Base-by-base conservation (phyloP, 2,888 invertebrate genomes). In the Drosophila demipolita region DNA sequence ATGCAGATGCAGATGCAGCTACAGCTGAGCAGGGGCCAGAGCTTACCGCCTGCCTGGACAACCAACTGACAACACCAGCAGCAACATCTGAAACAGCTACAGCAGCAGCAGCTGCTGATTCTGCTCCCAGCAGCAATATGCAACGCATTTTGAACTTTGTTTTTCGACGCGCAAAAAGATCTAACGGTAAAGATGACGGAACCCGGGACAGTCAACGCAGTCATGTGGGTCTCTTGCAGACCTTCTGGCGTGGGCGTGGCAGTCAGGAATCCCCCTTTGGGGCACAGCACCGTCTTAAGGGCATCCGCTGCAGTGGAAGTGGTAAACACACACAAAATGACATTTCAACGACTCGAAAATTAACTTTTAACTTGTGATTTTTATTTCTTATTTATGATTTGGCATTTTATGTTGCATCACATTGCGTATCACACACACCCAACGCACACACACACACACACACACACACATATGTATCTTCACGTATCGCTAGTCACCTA, bases 401-500 rank as follows among this genome's bases (percentile, higher is more conserved):
- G 53, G 71, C 42, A 32, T 63, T 65, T 48, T 71, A 60, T 63
- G 70, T 57, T 55, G 63, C 58, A 53, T 64, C 58, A 40, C 55
- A 52, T 62, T 48, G 40, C 69, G 54, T 57, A 53, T 61, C 58
- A 61, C 49, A 45, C 36, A 45, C 36, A 69, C 54, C 23, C 60
- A 58, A 49, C 36, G 66, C 52, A 32, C 67, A 58, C 54, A 49
- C 59, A 60, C 62, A 73, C 59, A 72, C 61, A 64, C 65, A 63
- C 65, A 60, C 61, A 87, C 95, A 49, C 57, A 53, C 64, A 70
- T 45, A 68, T 45, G 54, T 73, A 64, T 59, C 58, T 67, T 80
- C 84, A 82, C 68, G 71, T 77, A 77, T 70, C 70, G 84, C 95
- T 97, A 94, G 97, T 97, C 94, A 97, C 97, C 90, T 97, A 97